Percentiles rank a stretch among this genome's conserved stretches.
Evolutionary conservation across 1,140 invertebrate genomes (phyloP).

Genomic region (Mamestra configurata): DNA sequence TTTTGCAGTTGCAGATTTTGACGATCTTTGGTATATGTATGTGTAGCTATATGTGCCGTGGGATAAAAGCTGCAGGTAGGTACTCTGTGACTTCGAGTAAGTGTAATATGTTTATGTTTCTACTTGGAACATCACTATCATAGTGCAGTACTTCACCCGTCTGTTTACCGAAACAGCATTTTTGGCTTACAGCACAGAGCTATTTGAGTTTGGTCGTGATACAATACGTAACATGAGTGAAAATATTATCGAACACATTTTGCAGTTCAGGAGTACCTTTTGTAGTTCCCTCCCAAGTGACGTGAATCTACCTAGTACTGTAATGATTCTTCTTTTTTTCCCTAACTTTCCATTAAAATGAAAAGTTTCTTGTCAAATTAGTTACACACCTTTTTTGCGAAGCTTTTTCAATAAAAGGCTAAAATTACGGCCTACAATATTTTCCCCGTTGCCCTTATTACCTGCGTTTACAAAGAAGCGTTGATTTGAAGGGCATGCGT

Average conservation of each 20-base stretch:
- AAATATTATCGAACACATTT: too few relatives aligned
- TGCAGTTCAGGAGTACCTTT: too few relatives aligned
- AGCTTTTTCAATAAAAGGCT: not conserved
- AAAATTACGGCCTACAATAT: constrained; percentile 8
- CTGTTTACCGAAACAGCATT: too few relatives aligned
- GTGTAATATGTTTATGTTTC: not conserved
- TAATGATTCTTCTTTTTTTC: too few relatives aligned
- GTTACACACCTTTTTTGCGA: not conserved
- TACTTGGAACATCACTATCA: not conserved
- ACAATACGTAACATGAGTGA: too few relatives aligned
- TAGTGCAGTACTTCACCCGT: too few relatives aligned
- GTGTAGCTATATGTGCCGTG: not conserved
- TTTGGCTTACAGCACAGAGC: too few relatives aligned
- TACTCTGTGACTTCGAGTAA: not conserved
- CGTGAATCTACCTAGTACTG: too few relatives aligned
- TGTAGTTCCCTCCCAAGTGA: too few relatives aligned
- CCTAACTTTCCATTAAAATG: too few relatives aligned
- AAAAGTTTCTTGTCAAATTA: not conserved
- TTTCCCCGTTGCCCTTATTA: constrained; percentile 29
- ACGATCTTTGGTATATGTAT: constrained; percentile 1
- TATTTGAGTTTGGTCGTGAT: too few relatives aligned
- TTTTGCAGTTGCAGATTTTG: not conserved
- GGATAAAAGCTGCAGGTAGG: not conserved
- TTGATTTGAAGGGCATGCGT: constrained; percentile 45
- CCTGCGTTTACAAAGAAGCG: constrained; percentile 41